Base-by-base conservation (phyloP, 2,888 invertebrate species). In the Lithophane semibrunnea region DNA sequence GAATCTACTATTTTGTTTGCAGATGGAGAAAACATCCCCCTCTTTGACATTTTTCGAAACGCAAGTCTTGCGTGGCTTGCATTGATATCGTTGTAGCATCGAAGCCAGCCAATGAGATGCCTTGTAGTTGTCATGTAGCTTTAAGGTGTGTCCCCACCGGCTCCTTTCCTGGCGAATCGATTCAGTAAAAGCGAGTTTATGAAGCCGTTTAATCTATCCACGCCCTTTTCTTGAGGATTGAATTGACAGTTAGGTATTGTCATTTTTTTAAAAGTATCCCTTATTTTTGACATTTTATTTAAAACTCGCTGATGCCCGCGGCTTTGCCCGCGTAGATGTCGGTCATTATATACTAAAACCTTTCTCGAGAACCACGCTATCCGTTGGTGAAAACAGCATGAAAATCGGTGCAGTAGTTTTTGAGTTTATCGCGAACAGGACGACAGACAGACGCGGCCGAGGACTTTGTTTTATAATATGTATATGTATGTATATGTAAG, bases 71-170 rank as follows among this genome's bases (percentile, higher is more conserved):
- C 82, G 75, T 79, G 79, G 61, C 54, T 61, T 24, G 61, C 47
- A 49, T 58, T 56, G 75, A 58, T 69, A 68, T 75, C 69, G 68
- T 37, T 9, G 21, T 70, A 70, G 13, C 10, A 63, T 42, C 63
- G 52, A 42, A 64, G 37, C 18, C 37, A 67, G 3, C 80, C 78
- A 80, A 83, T 79, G 13, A 66, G 52, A 54, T 70, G 60, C 44
- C 29, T 49, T 61, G 44, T 69, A 72, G 63, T 67, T 67, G 70
- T 64, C 77, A 76, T 42, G 54, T 76, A 61, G 49, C 63, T 61
- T 77, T 58, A 79, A 86, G 86, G 79, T 76, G 86, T 86, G 82
- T 63, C 71, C 47, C 37, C 12, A 24, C n/a, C 60, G 75, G 74
- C 84, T 75, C 44, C 60, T 75, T 83, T 63, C 5, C 24, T 60